Percentiles rank a stretch among this genome's conserved stretches.
Conservation (phyloP, 2,797 vertebrate genomes). For the Poeciliopsis turneri region DNA sequence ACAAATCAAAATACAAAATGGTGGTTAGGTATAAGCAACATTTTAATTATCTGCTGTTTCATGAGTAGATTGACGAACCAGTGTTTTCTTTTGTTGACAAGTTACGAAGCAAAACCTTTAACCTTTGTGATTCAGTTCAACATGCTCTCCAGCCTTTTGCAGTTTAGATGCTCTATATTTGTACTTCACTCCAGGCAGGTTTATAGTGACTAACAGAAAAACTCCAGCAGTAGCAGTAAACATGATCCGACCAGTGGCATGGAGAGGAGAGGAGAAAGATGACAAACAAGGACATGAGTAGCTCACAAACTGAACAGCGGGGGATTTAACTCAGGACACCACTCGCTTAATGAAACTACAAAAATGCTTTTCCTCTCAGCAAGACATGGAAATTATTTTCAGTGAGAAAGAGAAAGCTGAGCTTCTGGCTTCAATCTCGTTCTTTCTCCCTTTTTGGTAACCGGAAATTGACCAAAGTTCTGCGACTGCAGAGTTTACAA, state of each 20-base stretch:
- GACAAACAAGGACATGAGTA: slow-evolving; percentile 33
- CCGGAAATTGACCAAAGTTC: slow-evolving; percentile 20
- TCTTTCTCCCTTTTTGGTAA: slow-evolving; percentile 26
- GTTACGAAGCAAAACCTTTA: not conserved
- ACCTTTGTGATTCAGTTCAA: not conserved
- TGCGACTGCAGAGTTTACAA: slow-evolving; percentile 6
- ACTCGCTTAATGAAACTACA: slow-evolving; percentile 25
- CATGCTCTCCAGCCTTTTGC: not conserved
- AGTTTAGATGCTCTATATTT: not conserved
- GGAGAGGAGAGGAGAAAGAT: slow-evolving; percentile 29
- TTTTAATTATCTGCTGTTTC: not conserved
- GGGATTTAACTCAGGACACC: slow-evolving; percentile 34
- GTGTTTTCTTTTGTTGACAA: not conserved
- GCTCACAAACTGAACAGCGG: slow-evolving; percentile 44
- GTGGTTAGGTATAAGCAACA: not conserved
- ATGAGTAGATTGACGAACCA: not conserved
- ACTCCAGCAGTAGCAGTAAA: slow-evolving; percentile 16
- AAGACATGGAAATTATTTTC: slow-evolving; percentile 16
- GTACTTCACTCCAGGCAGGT: slow-evolving; percentile 1
- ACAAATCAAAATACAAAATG: not conserved
- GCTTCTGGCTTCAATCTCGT: slow-evolving; percentile 32
- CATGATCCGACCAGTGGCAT: slow-evolving; percentile 38
- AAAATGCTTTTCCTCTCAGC: slow-evolving; percentile 29
- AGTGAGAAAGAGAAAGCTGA: slow-evolving; percentile 7
- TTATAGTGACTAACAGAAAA: slow-evolving; percentile 37